Evolutionary conservation across 2,888 invertebrate species (phyloP), one percentile per base, ranked within the genome.

Genomic region (Trissolcus japonicus): DNA sequence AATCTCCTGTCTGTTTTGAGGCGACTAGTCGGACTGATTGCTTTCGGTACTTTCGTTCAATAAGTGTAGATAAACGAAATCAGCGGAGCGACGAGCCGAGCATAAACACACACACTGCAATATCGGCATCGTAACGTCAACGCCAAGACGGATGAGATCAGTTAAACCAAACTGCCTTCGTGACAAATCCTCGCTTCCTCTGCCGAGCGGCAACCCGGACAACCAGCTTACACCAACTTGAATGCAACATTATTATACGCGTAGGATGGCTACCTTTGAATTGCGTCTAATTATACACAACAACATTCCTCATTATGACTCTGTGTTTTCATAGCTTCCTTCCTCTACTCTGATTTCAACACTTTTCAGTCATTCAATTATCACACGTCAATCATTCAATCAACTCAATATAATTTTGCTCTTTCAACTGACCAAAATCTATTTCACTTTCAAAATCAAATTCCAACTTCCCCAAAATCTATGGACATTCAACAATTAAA

Each of bases 111-210:
- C 80, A 78, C 80, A 77, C 81, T 73, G 79, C 80, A 79, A 61
- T 79, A 67, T 76, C 78, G 80, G 67, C 80, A 63, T 76, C 78
- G 81, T 76, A 78, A 77, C 82, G 83, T 82, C 81, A 81, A 81
- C 83, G 82, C 82, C 82, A 87, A 88, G 88, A 88, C 87, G 88
- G 86, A 87, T 88, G 87, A 86, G 87, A 88, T 87, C 87, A 86
- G 87, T 88, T 88, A 88, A 88, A 88, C 86, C 84, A 87, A 87
- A 87, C 87, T 87, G 85, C 83, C 86, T 85, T 85, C 86, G 85
- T 87, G 88, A 87, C 87, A 87, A 88, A 88, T 88, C 87, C 85
- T 85, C 86, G 85, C 82, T 86, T 88, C 86, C 87, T 87, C 85
- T 86, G 85, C 84, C 83, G 80, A 73, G 78, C 53, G 48, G 16